phyloP scores from a whole-genome alignment of 2,113 vertebrate species.

The Gavia stellata region DNA sequence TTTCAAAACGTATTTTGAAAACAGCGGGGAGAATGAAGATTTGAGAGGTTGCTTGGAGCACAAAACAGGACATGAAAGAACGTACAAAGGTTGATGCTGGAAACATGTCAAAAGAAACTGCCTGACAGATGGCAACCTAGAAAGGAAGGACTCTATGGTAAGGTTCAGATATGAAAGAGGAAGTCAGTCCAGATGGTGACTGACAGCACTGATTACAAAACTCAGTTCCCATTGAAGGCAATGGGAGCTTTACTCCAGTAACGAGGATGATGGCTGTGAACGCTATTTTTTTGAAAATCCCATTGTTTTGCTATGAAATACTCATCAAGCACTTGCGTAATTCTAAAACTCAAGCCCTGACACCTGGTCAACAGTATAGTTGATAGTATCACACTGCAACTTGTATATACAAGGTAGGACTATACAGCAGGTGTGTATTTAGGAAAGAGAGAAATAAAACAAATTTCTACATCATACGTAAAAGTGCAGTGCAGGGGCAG shows the following conservation, averaged over 20 bases:
- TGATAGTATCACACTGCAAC: background rate
- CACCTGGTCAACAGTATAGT: background rate
- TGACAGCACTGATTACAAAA: conserved; percentile 51
- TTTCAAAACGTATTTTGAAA: conserved; percentile 5
- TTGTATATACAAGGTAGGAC: background rate
- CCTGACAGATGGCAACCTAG: conserved; percentile 40
- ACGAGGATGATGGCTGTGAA: background rate
- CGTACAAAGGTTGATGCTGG: conserved; percentile 17
- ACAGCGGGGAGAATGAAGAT: background rate
- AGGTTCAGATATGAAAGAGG: background rate
- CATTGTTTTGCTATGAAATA: background rate
- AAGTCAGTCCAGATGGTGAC: conserved; percentile 41
- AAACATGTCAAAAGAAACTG: conserved; percentile 39
- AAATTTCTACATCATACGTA: background rate
- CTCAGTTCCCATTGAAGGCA: background rate
- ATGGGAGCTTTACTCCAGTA: background rate
- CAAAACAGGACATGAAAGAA: conserved; percentile 21
- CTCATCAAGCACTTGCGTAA: background rate
- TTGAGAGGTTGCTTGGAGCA: background rate
- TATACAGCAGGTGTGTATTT: background rate
- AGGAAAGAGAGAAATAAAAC: background rate
- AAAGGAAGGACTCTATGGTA: background rate
- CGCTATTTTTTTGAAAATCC: background rate
- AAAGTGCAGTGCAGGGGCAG: background rate
- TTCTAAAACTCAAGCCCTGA: background rate